phyloP scores from a whole-genome alignment of 1,140 invertebrate species.

The Heliconius melpomene region DNA sequence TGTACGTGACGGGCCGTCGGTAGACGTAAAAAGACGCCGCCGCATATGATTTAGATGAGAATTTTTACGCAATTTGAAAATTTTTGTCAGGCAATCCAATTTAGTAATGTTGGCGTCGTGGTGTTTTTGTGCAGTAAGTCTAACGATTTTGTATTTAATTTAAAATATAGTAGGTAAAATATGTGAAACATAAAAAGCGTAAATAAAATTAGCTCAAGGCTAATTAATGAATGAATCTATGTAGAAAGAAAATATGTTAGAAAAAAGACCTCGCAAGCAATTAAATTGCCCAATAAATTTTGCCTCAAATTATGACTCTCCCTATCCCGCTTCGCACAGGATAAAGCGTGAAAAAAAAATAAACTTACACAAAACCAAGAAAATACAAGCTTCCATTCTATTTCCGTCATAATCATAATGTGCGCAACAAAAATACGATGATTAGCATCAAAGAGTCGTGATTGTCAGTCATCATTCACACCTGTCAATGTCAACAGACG shows the following conservation, averaged over 20 bases:
- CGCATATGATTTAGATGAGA: conserved; percentile 41
- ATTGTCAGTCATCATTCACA: conserved; percentile 71
- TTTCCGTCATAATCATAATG: conserved; percentile 36
- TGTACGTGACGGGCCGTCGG: conserved; percentile 69
- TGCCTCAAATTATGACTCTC: no score
- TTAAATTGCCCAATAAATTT: no score
- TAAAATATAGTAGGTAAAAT: neutral
- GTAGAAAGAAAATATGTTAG: no score
- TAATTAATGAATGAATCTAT: no score
- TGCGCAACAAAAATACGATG: conserved; percentile 56
- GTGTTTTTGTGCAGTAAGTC: neutral
- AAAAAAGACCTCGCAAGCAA: no score
- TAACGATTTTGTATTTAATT: neutral
- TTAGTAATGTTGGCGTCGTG: neutral
- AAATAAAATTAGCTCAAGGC: no score
- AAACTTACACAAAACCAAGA: neutral
- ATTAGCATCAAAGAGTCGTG: conserved; percentile 65
- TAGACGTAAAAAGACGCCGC: conserved; percentile 50
- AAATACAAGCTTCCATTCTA: conserved; percentile 27
- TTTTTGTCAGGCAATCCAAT: conserved; percentile 25
- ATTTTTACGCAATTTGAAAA: conserved; percentile 37
- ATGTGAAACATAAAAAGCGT: neutral
- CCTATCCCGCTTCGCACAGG: no score
- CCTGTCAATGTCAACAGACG: conserved; percentile 64
- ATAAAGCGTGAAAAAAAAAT: no score